Base-by-base conservation (phyloP, 2,113 vertebrate species). In the Trichechus manatus region DNA sequence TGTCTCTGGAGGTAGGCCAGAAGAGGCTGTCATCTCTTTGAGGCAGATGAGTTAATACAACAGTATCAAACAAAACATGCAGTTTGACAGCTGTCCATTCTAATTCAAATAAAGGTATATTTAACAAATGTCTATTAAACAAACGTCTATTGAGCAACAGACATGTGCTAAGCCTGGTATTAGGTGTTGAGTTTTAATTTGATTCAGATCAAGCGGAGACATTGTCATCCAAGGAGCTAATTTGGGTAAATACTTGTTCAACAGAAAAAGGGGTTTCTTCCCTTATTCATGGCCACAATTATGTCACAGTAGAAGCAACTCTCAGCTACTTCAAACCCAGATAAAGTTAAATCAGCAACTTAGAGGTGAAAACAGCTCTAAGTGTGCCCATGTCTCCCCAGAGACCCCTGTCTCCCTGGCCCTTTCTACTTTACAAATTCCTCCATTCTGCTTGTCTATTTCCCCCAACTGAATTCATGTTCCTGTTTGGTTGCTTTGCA, bases 401-500 rank as follows among this genome's bases (percentile, higher is more conserved):
- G 79, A 84, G 36, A 91, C 0, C 1, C 23, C 11, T 61, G 13
- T 75, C 53, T 78, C 79, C 29, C 63, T 70, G 20, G 0, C 1
- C 74, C 44, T 78, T 84, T 80, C 66, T 61, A 15, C 39, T 56
- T 96, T 88, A 77, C 23, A 87, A 59, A 68, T 75, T n/a, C 42
- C 25, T 81, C 70, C 10, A 50, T 91, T 94, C 27, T 23, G 63
- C 74, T 92, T 94, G 64, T 84, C 87, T 87, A 92, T 93, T 92
- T 96, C 20, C 59, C 74, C 39, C 70, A 47, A 14, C 14, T 81
- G 59, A 95, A 95, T 97, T 74, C 42, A 79, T 90, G 56, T 92
- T 96, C 81, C 72, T 95, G 20, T 93, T 93, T 94, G 47, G 81
- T 66, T 97, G 92, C 79, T 95, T 97, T 97, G 23, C 72, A 96